Percentiles rank a stretch among this genome's conserved stretches.
Conservation (phyloP, 2,888 invertebrate genomes). For the Chalcosyrphus nemorum region DNA sequence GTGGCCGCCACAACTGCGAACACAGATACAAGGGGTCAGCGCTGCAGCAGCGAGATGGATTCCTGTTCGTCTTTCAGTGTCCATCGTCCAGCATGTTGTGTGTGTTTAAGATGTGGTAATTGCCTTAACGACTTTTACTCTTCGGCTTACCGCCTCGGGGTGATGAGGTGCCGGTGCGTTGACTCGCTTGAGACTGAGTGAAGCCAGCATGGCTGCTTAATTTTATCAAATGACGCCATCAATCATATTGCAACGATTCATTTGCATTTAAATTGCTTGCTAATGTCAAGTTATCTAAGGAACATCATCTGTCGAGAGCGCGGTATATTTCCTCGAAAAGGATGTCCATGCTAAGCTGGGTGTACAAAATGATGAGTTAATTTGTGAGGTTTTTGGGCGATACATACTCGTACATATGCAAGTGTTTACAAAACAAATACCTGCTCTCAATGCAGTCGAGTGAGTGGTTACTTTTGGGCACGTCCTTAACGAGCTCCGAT, state of each 20-base stretch:
- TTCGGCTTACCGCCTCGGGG: constrained; percentile 69
- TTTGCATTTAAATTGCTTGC: constrained; percentile 82
- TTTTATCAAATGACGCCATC: constrained; percentile 79
- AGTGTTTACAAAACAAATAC: constrained; percentile 49
- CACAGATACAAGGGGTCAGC: constrained; percentile 58
- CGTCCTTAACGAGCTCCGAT: too few relatives aligned
- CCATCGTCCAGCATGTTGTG: constrained; percentile 49
- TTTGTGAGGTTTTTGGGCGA: constrained; percentile 24
- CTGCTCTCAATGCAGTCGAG: background rate
- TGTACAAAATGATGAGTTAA: constrained; percentile 54
- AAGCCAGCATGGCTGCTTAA: constrained; percentile 73
- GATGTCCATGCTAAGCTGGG: background rate
- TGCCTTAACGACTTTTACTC: constrained; percentile 73
- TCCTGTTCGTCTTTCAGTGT: constrained; percentile 30
- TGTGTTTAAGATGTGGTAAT: constrained; percentile 73
- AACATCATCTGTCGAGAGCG: constrained; percentile 78
- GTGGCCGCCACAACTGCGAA: constrained; percentile 63
- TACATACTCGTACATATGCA: too few relatives aligned
- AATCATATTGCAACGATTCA: constrained; percentile 78
- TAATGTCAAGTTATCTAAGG: constrained; percentile 81
- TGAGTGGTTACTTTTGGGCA: background rate
- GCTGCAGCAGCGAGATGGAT: constrained; percentile 51
- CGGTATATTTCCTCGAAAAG: background rate
- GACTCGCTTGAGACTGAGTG: constrained; percentile 60
- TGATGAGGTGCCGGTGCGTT: constrained; percentile 72